These are phyloP conservation scores for Cyprinus carpio DNA, from an alignment of 2,113 vertebrate genomes.

Conservation along the genomic window DNA sequence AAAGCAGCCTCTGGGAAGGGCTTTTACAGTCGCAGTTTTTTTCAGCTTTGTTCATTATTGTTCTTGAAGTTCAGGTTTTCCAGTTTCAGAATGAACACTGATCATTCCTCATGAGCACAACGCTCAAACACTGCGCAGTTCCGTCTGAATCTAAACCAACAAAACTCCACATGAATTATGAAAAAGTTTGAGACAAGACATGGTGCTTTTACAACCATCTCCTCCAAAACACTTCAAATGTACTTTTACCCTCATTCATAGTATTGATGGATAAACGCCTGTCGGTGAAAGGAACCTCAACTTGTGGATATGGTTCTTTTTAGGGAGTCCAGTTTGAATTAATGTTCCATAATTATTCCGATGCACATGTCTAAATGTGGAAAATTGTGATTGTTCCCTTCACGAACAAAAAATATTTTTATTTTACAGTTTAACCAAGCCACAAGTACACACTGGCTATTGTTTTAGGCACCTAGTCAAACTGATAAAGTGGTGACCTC, in stretches of 20 bases:
- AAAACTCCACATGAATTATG: not conserved
- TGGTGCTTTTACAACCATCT: not conserved
- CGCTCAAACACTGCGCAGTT: not conserved
- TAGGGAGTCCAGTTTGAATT: not conserved
- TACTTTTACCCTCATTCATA: not conserved
- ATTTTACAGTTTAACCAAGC: not conserved
- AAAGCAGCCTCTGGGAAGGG: slow-evolving; percentile 38
- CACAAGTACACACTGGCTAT: not conserved
- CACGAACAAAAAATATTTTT: not conserved
- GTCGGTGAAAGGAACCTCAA: not conserved
- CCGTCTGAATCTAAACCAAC: not conserved
- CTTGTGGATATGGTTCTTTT: not conserved
- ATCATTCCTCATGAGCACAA: not conserved
- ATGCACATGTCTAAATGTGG: not conserved
- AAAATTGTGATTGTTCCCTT: slow-evolving; percentile 23
- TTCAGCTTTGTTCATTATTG: slow-evolving; percentile 13
- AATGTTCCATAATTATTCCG: not conserved
- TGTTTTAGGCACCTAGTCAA: not conserved
- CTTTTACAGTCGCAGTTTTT: slow-evolving; percentile 40
- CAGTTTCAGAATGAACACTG: slow-evolving; percentile 27
- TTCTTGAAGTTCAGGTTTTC: slow-evolving; percentile 6
- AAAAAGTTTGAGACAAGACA: not conserved
- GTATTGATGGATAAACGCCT: not conserved
- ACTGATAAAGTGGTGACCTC: not conserved
- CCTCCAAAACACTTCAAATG: not conserved